Base-by-base conservation (phyloP, 2,113 vertebrate species). In the Aptenodytes forsteri region DNA sequence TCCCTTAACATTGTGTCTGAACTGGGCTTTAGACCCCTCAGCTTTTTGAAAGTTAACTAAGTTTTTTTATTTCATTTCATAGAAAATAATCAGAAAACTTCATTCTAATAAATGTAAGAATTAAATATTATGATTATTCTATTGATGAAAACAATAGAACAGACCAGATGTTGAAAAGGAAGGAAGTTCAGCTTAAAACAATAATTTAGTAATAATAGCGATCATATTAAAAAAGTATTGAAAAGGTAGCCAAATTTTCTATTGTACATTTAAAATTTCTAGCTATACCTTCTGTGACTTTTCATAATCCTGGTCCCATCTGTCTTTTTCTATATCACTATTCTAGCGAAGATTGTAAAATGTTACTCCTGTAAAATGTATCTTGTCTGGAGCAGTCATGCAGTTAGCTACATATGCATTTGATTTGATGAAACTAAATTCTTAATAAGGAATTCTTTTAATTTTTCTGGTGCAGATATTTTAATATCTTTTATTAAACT, bases 401-500 rank as follows among this genome's bases (percentile, higher is more conserved):
- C 67, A 65, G n/a, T 73, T 82, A 62, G 18, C 20, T 81, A 64
- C 38, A 49, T 13, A 79, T 64, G 38, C 49, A 84, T 90, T 82
- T 93, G 42, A 52, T 87, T 97, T 92, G 85, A 72, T 38, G 34
- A 92, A 89, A 85, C 5, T 38, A 90, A 96, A 83, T 46, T 94
- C 23, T 87, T 96, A 93, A 90, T 90, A 93, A 82, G 34, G 50
- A 93, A 81, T 94, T 76, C 0, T 54, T 94, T 93, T 92, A 47
- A 75, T 83, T 96, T 94, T 79, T 73, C 52, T 82, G 13, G n/a
- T 91, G 66, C 56, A 61, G 34, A 76, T 89, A 94, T 94, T 95
- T 34, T 94, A 97, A 90, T 91, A 90, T n/a, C 13, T 92, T 59
- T 90, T 95, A 94, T 96, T 93, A 83, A 96, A 77, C 16, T 96